Conservation (phyloP, 2,797 vertebrate genomes). For the Heterohyrax brucei region DNA sequence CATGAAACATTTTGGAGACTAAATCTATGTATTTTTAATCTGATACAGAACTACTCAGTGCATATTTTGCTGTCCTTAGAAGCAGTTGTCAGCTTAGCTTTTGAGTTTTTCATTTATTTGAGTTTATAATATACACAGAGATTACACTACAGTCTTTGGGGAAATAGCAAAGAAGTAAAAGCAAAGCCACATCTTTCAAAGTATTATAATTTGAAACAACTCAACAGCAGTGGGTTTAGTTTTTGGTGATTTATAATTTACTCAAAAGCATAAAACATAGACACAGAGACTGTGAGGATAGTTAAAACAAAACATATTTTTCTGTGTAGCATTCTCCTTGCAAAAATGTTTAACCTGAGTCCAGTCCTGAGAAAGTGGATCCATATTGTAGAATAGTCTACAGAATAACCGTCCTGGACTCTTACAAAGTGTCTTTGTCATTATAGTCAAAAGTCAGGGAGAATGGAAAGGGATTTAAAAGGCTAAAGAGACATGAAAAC, state of each 20-base stretch:
- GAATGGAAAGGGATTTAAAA: background rate
- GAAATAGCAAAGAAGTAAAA: slow-evolving; percentile 51
- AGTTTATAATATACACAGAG: background rate
- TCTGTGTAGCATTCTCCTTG: background rate
- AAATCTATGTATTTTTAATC: slow-evolving; percentile 24
- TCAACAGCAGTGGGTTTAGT: too few species aligned
- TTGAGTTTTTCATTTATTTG: slow-evolving; percentile 42
- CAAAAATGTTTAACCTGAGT: slow-evolving; percentile 16
- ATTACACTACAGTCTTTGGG: background rate
- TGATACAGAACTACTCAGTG: background rate
- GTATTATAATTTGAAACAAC: background rate
- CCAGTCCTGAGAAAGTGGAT: slow-evolving; percentile 9
- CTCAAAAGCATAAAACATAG: slow-evolving; percentile 19
- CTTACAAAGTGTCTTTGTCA: background rate
- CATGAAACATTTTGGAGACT: slow-evolving; percentile 13
- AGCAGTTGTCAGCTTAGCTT: background rate
- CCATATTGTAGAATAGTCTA: background rate
- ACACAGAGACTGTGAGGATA: background rate
- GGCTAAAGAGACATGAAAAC: background rate
- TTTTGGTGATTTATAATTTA: slow-evolving; percentile 45
- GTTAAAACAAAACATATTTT: slow-evolving; percentile 6
- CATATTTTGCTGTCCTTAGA: background rate
- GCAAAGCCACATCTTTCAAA: slow-evolving; percentile 29
- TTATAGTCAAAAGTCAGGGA: background rate
- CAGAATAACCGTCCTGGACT: background rate